phyloP scores from a whole-genome alignment of 1,140 invertebrate genomes.

The Wasmannia auropunctata region DNA sequence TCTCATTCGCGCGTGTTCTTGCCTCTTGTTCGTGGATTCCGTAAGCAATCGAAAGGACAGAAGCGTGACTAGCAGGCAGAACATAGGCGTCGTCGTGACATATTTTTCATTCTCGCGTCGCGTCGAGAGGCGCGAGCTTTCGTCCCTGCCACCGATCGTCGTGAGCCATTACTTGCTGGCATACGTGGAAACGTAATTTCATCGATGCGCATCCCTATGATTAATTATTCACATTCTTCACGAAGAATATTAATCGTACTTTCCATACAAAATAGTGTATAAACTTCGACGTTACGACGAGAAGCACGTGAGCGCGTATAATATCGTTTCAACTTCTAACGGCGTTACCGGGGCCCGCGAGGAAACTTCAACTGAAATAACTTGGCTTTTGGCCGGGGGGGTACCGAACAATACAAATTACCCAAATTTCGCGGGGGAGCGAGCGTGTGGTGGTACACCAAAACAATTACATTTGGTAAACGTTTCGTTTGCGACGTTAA shows the following conservation, averaged over 20 bases:
- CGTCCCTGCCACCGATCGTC: slow-evolving; percentile 45
- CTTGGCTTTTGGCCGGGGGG: not conserved
- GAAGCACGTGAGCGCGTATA: not conserved
- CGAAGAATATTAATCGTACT: slow-evolving; percentile 32
- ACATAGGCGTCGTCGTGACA: slow-evolving; percentile 29
- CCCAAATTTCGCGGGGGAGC: not conserved
- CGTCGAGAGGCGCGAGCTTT: slow-evolving; percentile 18
- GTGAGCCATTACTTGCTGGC: slow-evolving; percentile 28
- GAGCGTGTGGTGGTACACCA: not conserved
- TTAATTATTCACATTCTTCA: slow-evolving; percentile 52
- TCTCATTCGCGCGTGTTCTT: not conserved
- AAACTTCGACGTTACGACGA: not conserved
- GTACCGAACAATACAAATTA: slow-evolving; percentile 16
- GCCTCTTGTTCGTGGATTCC: slow-evolving; percentile 16
- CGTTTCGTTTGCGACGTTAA: slow-evolving; percentile 31
- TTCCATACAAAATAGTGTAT: not conserved
- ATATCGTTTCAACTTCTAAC: slow-evolving; percentile 8
- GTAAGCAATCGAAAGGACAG: slow-evolving; percentile 61
- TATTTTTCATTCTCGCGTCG: slow-evolving; percentile 47
- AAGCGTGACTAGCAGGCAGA: slow-evolving; percentile 57
- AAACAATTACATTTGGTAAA: slow-evolving; percentile 32
- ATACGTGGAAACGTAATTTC: slow-evolving; percentile 12
- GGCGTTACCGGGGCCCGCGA: not conserved
- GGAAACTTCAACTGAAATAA: not conserved
- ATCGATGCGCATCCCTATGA: not conserved